Evolutionary conservation across 2,113 vertebrate species (phyloP).

Genomic region (Chamaea fasciata): DNA sequence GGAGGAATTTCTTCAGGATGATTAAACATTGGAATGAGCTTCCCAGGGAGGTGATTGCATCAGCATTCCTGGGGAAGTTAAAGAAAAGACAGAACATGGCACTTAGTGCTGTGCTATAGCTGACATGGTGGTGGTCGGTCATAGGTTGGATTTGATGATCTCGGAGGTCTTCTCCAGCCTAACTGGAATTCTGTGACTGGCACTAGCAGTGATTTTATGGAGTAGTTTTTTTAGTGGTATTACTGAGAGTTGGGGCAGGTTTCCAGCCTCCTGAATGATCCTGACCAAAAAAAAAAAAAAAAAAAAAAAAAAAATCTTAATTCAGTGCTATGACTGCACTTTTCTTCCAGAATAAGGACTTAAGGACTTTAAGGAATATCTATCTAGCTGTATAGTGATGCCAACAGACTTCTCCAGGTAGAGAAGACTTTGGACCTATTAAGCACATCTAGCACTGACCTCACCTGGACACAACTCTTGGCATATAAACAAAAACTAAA

Average conservation of each 20-base stretch:
- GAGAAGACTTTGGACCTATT: not conserved
- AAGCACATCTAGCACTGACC: not conserved
- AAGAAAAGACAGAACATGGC: not conserved
- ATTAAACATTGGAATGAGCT: not conserved
- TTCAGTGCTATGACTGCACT: rapidly evolving
- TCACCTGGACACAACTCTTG: not conserved
- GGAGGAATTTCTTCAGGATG: not conserved
- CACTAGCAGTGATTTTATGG: not conserved
- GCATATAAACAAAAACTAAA: not conserved
- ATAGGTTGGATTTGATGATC: not conserved
- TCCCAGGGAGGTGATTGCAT: not conserved
- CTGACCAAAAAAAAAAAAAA: not conserved
- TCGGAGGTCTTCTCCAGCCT: not conserved
- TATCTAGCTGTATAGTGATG: not conserved
- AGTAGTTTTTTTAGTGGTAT: not conserved
- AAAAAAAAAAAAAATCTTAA: too few relatives aligned
- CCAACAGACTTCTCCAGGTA: not conserved
- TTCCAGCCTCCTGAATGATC: not conserved
- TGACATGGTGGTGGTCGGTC: not conserved
- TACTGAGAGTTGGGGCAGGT: not conserved
- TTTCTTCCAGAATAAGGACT: not conserved
- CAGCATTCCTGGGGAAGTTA: not conserved
- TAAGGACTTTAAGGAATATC: not conserved
- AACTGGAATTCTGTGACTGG: not conserved
- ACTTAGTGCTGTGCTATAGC: not conserved